Base-by-base conservation (phyloP, 2,888 invertebrate species). In the Eristalis arbustorum region DNA sequence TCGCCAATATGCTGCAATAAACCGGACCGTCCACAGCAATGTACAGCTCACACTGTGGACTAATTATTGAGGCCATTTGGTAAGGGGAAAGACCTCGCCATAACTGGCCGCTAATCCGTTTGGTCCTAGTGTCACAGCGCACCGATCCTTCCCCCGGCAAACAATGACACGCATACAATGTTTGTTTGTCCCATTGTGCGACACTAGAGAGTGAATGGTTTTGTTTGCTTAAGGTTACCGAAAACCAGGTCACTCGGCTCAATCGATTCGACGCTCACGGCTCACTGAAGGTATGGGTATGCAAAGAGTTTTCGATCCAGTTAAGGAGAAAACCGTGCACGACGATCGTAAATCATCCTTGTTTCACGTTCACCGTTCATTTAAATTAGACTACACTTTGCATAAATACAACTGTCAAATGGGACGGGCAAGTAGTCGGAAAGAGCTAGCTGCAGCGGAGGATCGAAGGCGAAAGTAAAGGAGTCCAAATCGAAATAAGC, bases 161-260 rank as follows among this genome's bases (percentile, higher is more conserved):
- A 79, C 69, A 79, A 79, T 57, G 59, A n/a, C n/a, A n/a, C 61
- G 34, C 59, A 59, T 49, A 69, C 77, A 77, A 69, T 73, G 74
- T 80, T 79, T 78, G 77, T 81, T 76, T 85, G 13, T 11, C 23
- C 25, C 59, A 59, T 23, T 59, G 59, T 77, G 77, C 69, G 81
- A 85, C 84, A 85, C n/a, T 49, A 18, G 49, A n/a, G 49, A 73
- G 72, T 81, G 76, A 68, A 42, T 61, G 42, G 57, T 25, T 76
- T 64, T 84, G 84, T 84, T 84, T 85, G 73, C 81, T 85, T 77
- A 81, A 85, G 77, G 77, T 85, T 85, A 77, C 85, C 81, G 72
- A 81, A 81, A 85, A 81, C 74, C 85, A 85, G 85, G 85, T 81
- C 85, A 85, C 73, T 73, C 77, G 8, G 31, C 63, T 42, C 67